A percentile compares a stretch with the other conserved stretches of the same genome.
Conservation (phyloP, 2,888 invertebrate species). For the Mimachlamys varia region DNA sequence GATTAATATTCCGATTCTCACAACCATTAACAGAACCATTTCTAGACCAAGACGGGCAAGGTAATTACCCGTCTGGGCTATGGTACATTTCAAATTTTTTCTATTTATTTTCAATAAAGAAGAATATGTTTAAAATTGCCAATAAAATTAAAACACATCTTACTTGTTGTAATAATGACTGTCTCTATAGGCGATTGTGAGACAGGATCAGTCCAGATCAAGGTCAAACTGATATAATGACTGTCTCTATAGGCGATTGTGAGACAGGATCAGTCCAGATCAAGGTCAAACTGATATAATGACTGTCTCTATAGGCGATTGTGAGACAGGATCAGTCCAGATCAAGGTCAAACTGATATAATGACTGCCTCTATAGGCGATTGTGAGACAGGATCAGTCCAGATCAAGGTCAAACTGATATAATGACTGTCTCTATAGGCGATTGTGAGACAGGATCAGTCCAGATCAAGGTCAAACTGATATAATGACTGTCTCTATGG, state of each 20-base stretch:
- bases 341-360: background rate
- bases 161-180: background rate
- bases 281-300: constrained; percentile 9
- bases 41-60: background rate
- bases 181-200: background rate
- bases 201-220: too few relatives aligned
- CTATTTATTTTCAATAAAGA: background rate
- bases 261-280: background rate
- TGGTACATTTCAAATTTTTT: background rate
- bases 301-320: background rate
- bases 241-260: background rate
- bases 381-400: too few relatives aligned
- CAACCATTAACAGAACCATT: background rate
- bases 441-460: too few relatives aligned
- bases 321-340: too few relatives aligned
- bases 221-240: background rate
- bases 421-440: background rate
- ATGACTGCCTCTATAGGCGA: background rate
- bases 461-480: background rate
- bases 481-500: background rate
- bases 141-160: background rate
- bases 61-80: background rate
- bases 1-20: background rate
- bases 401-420: background rate
- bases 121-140: background rate